phyloP scores from a whole-genome alignment of 2,113 vertebrate species.

The Recurvirostra avosetta region DNA sequence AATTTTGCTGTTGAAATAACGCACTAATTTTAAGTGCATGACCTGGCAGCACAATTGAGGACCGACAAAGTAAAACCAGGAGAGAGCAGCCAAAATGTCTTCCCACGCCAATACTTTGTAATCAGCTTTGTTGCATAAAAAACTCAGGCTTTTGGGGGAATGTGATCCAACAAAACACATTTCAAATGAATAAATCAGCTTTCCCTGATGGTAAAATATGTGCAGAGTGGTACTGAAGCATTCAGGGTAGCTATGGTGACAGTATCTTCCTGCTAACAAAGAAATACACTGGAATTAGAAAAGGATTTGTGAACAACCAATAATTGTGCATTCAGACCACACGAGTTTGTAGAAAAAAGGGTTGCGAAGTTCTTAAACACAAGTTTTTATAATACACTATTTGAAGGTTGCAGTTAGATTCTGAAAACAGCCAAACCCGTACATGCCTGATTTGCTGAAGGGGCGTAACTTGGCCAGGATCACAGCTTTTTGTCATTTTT shows the following conservation, averaged over 20 bases:
- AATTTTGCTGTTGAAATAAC: conserved; percentile 4
- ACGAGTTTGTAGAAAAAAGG: background rate
- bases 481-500: background rate
- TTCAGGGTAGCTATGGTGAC: background rate
- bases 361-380: background rate
- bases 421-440: background rate
- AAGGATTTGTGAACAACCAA: background rate
- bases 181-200: background rate
- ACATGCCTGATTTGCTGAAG: background rate
- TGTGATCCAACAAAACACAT: background rate
- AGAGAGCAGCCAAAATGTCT: background rate
- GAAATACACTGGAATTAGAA: background rate
- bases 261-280: background rate
- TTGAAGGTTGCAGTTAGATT: background rate
- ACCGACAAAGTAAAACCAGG: background rate
- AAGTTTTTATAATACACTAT: background rate
- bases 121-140: background rate
- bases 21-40: background rate
- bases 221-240: background rate
- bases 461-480: background rate
- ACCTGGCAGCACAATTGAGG: background rate
- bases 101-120: background rate
- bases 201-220: background rate
- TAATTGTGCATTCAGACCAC: background rate
- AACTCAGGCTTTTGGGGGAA: background rate